Conservation (phyloP, 2,113 vertebrate genomes). For the Gobius niger region DNA sequence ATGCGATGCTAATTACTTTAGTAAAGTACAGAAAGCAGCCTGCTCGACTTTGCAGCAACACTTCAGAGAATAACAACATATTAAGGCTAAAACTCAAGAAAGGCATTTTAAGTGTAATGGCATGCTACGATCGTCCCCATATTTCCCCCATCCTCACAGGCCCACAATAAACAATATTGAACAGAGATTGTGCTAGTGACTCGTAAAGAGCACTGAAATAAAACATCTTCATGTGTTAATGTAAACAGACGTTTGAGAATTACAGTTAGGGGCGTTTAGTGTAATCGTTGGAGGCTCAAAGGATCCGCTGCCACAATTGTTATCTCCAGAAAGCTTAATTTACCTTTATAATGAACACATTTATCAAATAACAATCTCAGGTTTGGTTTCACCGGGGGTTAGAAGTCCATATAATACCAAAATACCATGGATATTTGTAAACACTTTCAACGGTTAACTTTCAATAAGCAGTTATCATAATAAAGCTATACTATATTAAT, state of each 20-base stretch:
- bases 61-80: neutral
- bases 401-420: too few relatives aligned
- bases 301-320: too few relatives aligned
- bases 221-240: too few relatives aligned
- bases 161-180: conserved; percentile 17
- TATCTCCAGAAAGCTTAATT: too few relatives aligned
- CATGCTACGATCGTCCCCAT: neutral
- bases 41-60: conserved; percentile 4
- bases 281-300: too few relatives aligned
- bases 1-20: conserved; percentile 32
- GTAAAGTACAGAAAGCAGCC: conserved; percentile 21
- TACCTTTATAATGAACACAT: too few relatives aligned
- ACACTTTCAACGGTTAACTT: conserved; percentile 16
- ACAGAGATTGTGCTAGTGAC: neutral
- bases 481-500: neutral
- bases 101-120: neutral
- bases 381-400: too few relatives aligned
- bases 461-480: neutral
- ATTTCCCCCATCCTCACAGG: conserved; percentile 14
- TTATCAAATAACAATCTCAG: too few relatives aligned
- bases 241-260: too few relatives aligned
- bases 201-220: too few relatives aligned
- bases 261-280: too few relatives aligned
- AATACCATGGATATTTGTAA: too few relatives aligned
- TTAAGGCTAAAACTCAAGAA: neutral